phyloP scores from a whole-genome alignment of 2,888 invertebrate genomes.

The Hydropsyche betteni region DNA sequence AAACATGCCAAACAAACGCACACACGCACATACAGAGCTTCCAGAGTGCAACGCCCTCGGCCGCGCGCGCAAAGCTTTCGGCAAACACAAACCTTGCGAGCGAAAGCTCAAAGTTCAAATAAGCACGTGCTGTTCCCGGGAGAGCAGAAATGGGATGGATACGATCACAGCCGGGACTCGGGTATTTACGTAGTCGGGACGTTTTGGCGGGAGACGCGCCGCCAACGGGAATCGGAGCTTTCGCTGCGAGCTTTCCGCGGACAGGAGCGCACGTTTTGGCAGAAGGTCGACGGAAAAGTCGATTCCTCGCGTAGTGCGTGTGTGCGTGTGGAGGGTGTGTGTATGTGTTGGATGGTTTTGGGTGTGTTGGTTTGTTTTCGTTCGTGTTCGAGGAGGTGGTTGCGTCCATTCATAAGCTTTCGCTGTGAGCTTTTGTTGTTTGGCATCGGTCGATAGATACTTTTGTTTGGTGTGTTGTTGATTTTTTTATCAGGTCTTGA shows the following conservation, averaged over 20 bases:
- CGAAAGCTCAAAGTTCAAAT: slow-evolving; percentile 46
- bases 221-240: slow-evolving; percentile 56
- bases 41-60: background rate
- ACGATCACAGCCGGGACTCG: background rate
- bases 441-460: no score
- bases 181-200: background rate
- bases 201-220: slow-evolving; percentile 55
- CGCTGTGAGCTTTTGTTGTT: no score
- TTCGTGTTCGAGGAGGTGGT: no score
- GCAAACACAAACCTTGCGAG: slow-evolving; percentile 11
- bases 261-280: slow-evolving; percentile 57
- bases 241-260: slow-evolving; percentile 57
- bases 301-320: background rate
- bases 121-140: slow-evolving; percentile 41
- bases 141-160: slow-evolving; percentile 9
- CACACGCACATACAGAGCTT: background rate
- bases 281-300: slow-evolving; percentile 51
- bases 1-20: background rate
- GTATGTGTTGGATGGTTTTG: no score
- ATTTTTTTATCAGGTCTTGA: no score
- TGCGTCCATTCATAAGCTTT: no score
- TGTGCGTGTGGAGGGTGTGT: no score
- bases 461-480: no score
- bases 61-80: slow-evolving; percentile 25
- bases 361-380: no score